phyloP scores from a whole-genome alignment of 2,888 invertebrate genomes.

The Hirtodrosophila cameraria region DNA sequence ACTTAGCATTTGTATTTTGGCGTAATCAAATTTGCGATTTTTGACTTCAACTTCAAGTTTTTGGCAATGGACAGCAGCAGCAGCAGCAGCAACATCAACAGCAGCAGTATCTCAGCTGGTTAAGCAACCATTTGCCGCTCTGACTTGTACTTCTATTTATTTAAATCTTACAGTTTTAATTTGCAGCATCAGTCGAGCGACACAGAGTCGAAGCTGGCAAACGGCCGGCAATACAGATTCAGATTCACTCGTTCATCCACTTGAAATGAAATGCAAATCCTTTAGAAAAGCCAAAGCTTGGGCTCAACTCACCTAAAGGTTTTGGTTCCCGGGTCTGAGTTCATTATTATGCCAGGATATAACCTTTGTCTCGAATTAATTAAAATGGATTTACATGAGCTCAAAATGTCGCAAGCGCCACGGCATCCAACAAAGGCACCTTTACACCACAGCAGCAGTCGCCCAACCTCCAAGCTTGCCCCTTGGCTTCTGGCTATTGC shows the following conservation, averaged over 20 bases:
- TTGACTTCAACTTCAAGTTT: conserved; percentile 27
- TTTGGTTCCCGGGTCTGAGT: conserved; percentile 34
- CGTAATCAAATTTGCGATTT: conserved; percentile 76
- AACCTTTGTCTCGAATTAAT: conserved; percentile 82
- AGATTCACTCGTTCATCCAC: conserved; percentile 69
- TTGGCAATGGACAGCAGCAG: neutral
- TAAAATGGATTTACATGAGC: conserved; percentile 82
- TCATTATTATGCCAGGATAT: conserved; percentile 76
- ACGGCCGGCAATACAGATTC: conserved; percentile 14
- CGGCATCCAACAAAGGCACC: conserved; percentile 63
- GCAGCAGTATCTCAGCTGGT: conserved; percentile 14
- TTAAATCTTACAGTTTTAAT: conserved; percentile 74
- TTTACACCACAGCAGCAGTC: conserved; percentile 63
- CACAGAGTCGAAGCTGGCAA: conserved; percentile 1
- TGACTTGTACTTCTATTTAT: conserved; percentile 65
- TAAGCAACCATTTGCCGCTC: conserved; percentile 24
- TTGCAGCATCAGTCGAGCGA: conserved; percentile 67
- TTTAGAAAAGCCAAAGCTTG: conserved; percentile 59
- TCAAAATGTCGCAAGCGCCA: conserved; percentile 69
- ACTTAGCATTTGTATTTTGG: conserved; percentile 72
- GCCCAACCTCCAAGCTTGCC: conserved; percentile 2
- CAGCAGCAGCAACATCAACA: neutral
- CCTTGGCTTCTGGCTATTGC: neutral
- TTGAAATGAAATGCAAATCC: conserved; percentile 80
- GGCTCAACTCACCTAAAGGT: conserved; percentile 49